Conservation (phyloP, 1,140 invertebrate species). For the Pseudachorutes palmiensis region DNA sequence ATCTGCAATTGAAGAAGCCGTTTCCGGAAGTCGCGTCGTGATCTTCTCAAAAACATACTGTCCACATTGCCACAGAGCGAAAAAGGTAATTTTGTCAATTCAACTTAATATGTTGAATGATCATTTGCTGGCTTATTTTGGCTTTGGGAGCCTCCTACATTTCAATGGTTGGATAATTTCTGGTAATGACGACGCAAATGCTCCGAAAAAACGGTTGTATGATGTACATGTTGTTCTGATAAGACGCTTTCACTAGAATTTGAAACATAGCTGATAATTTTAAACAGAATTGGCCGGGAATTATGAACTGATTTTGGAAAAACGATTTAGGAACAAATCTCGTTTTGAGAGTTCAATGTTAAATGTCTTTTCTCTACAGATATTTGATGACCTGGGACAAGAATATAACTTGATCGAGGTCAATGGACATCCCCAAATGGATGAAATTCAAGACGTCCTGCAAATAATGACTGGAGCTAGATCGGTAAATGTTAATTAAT, state of each 20-base stretch:
- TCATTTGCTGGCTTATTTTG: too few species aligned
- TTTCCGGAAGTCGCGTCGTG: slow-evolving; percentile 55
- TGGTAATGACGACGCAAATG: too few species aligned
- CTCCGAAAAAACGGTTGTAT: too few species aligned
- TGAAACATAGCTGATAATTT: background rate
- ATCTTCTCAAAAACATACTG: slow-evolving; percentile 84
- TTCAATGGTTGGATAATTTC: too few species aligned
- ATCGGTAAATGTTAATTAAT: slow-evolving; percentile 51
- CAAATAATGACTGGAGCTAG: slow-evolving; percentile 69
- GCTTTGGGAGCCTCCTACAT: too few species aligned
- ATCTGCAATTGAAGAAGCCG: slow-evolving; percentile 52
- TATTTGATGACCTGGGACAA: slow-evolving; percentile 60
- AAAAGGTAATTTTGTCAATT: background rate
- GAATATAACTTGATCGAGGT: slow-evolving; percentile 67
- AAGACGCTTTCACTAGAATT: too few species aligned
- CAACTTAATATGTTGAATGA: too few species aligned
- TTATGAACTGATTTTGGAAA: too few species aligned
- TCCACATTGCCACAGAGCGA: slow-evolving; percentile 53
- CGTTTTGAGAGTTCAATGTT: too few species aligned
- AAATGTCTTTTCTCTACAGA: slow-evolving; percentile 40
- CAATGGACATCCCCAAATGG: slow-evolving; percentile 44
- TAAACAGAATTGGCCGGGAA: background rate
- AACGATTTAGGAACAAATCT: too few species aligned
- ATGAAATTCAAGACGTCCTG: slow-evolving; percentile 63
- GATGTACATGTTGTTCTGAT: too few species aligned